Percentiles rank a stretch among this genome's conserved stretches.
Conservation (phyloP, 2,113 vertebrate species). For the Neotoma lepida region DNA sequence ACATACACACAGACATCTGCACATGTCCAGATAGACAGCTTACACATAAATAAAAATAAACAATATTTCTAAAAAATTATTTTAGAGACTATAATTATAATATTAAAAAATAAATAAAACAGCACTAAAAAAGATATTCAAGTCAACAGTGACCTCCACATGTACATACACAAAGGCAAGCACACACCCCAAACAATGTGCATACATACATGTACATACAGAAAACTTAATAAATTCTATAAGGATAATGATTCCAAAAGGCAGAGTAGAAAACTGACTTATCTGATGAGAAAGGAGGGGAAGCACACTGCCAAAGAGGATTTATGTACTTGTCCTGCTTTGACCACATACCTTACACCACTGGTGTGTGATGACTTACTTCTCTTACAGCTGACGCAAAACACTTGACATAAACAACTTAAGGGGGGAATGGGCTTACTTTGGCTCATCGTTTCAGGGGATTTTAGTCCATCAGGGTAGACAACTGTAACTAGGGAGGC, state of each 20-base stretch:
- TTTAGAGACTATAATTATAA: neutral
- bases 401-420: neutral
- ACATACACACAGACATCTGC: neutral
- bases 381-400: neutral
- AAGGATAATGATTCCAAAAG: slow-evolving; percentile 23
- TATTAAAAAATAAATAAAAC: neutral
- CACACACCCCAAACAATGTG: neutral
- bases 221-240: neutral
- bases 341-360: neutral
- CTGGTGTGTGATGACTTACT: accelerated
- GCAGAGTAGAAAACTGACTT: slow-evolving; percentile 11
- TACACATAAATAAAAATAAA: neutral
- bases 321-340: neutral
- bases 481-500: too few relatives aligned
- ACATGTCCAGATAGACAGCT: neutral
- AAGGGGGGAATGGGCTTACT: neutral
- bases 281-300: neutral
- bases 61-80: neutral
- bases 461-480: too few relatives aligned
- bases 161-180: neutral
- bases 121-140: neutral
- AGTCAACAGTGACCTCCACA: neutral
- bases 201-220: neutral
- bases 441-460: neutral
- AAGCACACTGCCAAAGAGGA: neutral